These are phyloP conservation scores for Rallus limicola DNA, from an alignment of 2,113 vertebrate genomes.

Conservation along the genomic window DNA sequence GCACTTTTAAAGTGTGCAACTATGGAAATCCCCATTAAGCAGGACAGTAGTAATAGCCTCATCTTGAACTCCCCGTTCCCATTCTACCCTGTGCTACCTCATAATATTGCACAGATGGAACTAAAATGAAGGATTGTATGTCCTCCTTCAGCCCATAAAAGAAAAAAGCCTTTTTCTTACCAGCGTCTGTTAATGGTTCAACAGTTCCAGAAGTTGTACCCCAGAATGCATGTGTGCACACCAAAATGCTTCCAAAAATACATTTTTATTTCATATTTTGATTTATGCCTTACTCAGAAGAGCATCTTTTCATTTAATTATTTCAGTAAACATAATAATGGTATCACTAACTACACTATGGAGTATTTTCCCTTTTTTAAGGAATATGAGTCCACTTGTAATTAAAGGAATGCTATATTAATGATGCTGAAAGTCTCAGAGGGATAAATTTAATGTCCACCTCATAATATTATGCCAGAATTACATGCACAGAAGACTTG, in stretches of 20 bases:
- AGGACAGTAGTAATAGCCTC: not conserved
- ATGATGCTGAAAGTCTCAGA: slow-evolving; percentile 69
- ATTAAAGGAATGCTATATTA: slow-evolving; percentile 77
- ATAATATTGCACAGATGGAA: not conserved
- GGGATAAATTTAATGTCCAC: slow-evolving; percentile 75
- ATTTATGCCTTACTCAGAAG: slow-evolving; percentile 54
- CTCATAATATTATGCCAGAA: slow-evolving; percentile 73
- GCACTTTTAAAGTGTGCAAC: not conserved
- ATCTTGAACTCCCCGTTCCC: not conserved
- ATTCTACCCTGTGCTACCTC: not conserved
- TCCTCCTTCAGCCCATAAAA: not conserved
- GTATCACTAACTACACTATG: slow-evolving; percentile 43
- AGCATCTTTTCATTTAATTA: slow-evolving; percentile 71
- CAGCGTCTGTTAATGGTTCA: not conserved
- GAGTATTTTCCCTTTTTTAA: slow-evolving; percentile 62
- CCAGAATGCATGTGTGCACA: not conserved
- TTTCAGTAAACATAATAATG: slow-evolving; percentile 72
- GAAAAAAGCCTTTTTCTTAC: not conserved
- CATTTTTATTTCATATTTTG: slow-evolving; percentile 54
- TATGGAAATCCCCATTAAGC: not conserved
- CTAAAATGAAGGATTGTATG: not conserved
- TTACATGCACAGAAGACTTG: slow-evolving; percentile 76
- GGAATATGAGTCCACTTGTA: slow-evolving; percentile 68
- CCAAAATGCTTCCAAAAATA: slow-evolving; percentile 59
- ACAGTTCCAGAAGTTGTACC: not conserved